phyloP scores from a whole-genome alignment of 2,797 vertebrate genomes.

The Tolypeutes matacus region DNA sequence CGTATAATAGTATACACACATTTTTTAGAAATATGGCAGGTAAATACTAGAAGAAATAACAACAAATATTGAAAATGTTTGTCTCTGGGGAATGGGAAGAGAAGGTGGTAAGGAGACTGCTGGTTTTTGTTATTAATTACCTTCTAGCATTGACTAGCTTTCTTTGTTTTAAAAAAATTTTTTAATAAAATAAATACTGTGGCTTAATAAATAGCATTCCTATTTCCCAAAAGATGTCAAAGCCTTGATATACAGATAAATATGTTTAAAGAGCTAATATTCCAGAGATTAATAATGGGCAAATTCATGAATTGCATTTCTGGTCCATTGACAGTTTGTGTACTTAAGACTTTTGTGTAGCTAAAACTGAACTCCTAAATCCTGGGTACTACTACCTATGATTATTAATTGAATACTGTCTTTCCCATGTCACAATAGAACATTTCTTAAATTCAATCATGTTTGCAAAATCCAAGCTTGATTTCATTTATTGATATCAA shows the following conservation, averaged over 20 bases:
- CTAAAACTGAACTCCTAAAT: constrained; percentile 19
- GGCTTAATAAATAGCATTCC: background rate
- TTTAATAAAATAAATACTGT: constrained; percentile 9
- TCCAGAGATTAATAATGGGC: constrained; percentile 20
- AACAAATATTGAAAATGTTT: constrained; percentile 27
- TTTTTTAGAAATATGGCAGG: background rate
- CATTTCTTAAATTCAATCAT: constrained; percentile 34
- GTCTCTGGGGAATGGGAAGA: background rate
- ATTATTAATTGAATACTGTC: background rate
- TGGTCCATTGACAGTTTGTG: background rate
- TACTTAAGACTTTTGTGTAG: constrained; percentile 17
- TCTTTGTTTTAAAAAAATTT: background rate
- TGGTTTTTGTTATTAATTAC: background rate
- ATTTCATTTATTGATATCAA: constrained; percentile 33
- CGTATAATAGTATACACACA: background rate
- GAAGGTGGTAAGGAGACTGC: background rate
- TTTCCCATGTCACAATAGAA: constrained; percentile 21
- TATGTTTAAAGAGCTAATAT: constrained; percentile 51
- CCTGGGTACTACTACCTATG: background rate
- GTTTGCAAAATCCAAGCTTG: constrained; percentile 51
- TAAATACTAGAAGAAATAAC: background rate
- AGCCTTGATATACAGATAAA: background rate
- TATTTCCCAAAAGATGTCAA: background rate
- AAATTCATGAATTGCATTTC: constrained; percentile 23
- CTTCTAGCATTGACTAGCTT: background rate